Percentiles rank a stretch among this genome's conserved stretches.
These are phyloP conservation scores for Ophion ellenae DNA, from an alignment of 2,888 invertebrate species.

Conservation along the genomic window DNA sequence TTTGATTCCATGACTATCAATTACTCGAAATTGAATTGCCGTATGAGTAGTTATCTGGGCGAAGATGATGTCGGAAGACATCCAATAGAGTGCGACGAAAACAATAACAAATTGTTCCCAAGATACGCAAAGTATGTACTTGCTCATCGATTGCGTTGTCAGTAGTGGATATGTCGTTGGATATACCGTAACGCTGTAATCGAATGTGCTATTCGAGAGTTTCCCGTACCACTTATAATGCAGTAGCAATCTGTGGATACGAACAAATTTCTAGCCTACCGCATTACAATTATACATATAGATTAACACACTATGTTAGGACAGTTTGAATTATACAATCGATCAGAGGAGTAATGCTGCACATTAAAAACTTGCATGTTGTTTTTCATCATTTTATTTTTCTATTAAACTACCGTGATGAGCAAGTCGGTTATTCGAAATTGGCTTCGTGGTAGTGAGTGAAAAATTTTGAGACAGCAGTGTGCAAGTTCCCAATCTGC, in stretches of 20 bases:
- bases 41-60: slow-evolving; percentile 65
- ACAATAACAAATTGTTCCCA: slow-evolving; percentile 65
- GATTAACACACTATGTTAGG: no score
- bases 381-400: no score
- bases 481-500: no score
- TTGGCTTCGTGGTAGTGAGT: no score
- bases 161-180: slow-evolving; percentile 61
- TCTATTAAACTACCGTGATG: no score
- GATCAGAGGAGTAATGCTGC: no score
- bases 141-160: slow-evolving; percentile 49
- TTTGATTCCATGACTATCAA: background rate
- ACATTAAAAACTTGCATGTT: no score
- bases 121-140: slow-evolving; percentile 60
- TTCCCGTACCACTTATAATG: slow-evolving; percentile 39
- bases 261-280: background rate
- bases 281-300: background rate
- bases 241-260: slow-evolving; percentile 47
- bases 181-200: slow-evolving; percentile 62
- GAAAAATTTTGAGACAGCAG: no score
- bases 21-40: slow-evolving; percentile 65
- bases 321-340: no score
- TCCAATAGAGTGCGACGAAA: slow-evolving; percentile 64
- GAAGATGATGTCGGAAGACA: slow-evolving; percentile 63
- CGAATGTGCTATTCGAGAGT: slow-evolving; percentile 56
- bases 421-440: no score